These are phyloP conservation scores for Eulemur albifrons DNA, from an alignment of 2,797 vertebrate genomes.

Conservation along the genomic window DNA sequence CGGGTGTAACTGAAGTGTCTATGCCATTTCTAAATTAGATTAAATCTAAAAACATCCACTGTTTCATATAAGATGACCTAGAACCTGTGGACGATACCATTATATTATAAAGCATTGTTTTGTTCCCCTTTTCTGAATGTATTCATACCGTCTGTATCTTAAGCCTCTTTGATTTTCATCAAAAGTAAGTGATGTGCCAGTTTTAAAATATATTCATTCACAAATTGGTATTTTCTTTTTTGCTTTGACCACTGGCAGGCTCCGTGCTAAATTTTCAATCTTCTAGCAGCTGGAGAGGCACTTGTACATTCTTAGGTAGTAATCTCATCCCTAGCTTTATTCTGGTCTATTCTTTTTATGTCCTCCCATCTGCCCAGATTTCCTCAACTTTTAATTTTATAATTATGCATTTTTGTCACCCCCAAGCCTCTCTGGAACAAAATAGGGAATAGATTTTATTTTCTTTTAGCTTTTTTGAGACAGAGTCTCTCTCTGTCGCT, in stretches of 20 bases:
- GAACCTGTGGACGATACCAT: not conserved
- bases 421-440: not conserved
- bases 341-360: not conserved
- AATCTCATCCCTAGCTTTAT: not conserved
- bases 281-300: not conserved
- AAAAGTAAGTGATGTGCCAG: not conserved
- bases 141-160: not conserved
- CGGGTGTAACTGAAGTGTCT: not conserved
- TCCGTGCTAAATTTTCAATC: not conserved
- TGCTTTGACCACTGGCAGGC: not conserved
- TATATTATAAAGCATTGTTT: not conserved
- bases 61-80: not conserved
- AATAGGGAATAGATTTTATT: not conserved
- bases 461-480: too few relatives aligned
- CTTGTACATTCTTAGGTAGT: not conserved
- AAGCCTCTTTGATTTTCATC: not conserved
- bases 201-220: slow-evolving; percentile 6
- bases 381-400: not conserved
- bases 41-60: not conserved
- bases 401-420: not conserved
- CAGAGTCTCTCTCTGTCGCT: too few relatives aligned
- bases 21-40: not conserved
- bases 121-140: not conserved
- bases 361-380: not conserved
- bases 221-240: not conserved